Conservation (phyloP, 2,797 vertebrate genomes). For the Danio kyathit region DNA sequence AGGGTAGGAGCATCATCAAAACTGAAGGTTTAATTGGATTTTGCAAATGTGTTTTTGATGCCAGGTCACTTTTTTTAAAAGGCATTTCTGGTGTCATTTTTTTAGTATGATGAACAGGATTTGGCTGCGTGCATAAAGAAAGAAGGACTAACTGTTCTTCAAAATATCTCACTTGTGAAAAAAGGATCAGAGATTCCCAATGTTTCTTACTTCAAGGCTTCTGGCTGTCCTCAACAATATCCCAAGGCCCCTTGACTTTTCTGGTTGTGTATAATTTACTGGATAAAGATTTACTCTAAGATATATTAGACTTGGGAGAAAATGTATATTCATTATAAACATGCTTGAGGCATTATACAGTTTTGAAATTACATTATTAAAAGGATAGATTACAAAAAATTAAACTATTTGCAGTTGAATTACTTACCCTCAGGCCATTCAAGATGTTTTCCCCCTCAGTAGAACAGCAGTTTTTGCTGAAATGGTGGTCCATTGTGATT, state of each 20-base stretch:
- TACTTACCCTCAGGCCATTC: too few species aligned
- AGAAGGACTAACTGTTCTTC: constrained; percentile 53
- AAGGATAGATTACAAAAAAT: too few species aligned
- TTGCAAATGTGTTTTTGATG: constrained; percentile 29
- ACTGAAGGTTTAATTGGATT: constrained; percentile 47
- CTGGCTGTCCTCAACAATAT: neutral
- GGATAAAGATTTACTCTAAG: neutral
- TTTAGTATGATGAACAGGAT: constrained; percentile 65
- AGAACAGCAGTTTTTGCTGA: too few species aligned
- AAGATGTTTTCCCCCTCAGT: too few species aligned
- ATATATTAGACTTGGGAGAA: neutral
- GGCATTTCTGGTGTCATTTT: constrained; percentile 71
- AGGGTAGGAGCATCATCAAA: constrained; percentile 23
- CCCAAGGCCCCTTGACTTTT: neutral
- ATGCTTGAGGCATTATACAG: too few species aligned
- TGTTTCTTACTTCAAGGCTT: neutral
- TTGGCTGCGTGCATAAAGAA: constrained; percentile 68
- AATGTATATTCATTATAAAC: neutral
- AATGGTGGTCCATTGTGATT: too few species aligned
- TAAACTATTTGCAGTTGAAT: too few species aligned
- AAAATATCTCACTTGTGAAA: constrained; percentile 64
- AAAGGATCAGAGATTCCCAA: constrained; percentile 20
- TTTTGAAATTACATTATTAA: too few species aligned
- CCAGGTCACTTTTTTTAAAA: constrained; percentile 36
- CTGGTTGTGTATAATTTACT: neutral